Evolutionary conservation across 1,140 invertebrate species (phyloP).

Genomic region (Batillaria attramentaria): DNA sequence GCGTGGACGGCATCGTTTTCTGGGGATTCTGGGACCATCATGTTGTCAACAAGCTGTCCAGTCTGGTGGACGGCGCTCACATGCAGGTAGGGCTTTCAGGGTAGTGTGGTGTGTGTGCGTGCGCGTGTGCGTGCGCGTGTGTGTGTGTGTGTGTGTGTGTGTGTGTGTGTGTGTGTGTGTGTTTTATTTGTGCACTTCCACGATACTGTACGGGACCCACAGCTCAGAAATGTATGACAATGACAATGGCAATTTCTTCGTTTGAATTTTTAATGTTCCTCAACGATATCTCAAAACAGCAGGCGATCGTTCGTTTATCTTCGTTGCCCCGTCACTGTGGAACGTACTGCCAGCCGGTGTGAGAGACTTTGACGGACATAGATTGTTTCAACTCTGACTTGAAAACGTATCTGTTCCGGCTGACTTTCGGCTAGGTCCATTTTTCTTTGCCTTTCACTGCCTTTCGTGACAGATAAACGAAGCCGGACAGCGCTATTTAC

Average conservation of each 20-base stretch:
- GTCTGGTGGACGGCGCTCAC: background rate
- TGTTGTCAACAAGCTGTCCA: background rate
- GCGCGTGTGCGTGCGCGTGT: background rate
- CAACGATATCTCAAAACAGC: too few relatives aligned
- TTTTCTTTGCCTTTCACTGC: background rate
- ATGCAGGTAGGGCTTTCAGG: background rate
- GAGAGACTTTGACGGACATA: background rate
- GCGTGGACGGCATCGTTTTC: slow-evolving; percentile 57
- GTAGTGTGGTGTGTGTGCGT: background rate
- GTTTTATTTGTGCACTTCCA: background rate
- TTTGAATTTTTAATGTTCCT: too few relatives aligned
- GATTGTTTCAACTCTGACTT: background rate
- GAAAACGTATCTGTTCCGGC: background rate
- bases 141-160: background rate
- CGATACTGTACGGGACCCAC: background rate
- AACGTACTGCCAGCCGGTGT: background rate
- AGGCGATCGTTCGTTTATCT: too few relatives aligned
- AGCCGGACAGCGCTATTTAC: slow-evolving; percentile 2
- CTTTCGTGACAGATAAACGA: slow-evolving; percentile 26
- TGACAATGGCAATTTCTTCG: background rate
- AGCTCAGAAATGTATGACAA: background rate
- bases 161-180: background rate
- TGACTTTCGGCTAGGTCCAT: background rate
- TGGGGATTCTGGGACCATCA: slow-evolving; percentile 63
- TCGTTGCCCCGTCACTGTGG: background rate